These are phyloP conservation scores for Ceratosolen solmsi DNA, from an alignment of 1,140 invertebrate species.

Conservation along the genomic window DNA sequence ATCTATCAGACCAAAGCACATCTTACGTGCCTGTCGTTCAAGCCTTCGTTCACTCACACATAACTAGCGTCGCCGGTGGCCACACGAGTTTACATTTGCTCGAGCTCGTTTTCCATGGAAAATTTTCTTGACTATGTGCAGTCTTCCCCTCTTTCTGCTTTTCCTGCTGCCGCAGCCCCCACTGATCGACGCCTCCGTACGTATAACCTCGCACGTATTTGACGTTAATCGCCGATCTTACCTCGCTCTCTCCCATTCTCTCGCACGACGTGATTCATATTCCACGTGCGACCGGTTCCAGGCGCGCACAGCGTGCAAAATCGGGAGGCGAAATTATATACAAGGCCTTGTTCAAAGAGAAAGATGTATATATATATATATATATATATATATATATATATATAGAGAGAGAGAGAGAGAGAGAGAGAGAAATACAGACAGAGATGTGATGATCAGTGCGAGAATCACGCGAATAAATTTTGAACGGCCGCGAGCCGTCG, in stretches of 20 bases:
- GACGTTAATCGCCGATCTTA: conserved; percentile 24
- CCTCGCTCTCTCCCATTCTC: neutral
- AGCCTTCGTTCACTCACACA: neutral
- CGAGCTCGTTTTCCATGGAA: conserved; percentile 23
- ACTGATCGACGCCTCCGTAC: conserved; percentile 25
- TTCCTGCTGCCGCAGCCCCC: neutral
- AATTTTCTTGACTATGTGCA: neutral
- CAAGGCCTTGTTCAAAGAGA: neutral
- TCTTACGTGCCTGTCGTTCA: neutral
- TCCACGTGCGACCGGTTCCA: neutral
- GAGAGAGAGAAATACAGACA: neutral
- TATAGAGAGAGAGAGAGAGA: too few relatives aligned
- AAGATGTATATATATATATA: too few relatives aligned
- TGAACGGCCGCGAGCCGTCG: neutral
- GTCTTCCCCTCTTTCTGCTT: conserved; percentile 19
- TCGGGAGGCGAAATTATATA: conserved; percentile 38
- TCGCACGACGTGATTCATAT: neutral
- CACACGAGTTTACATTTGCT: conserved; percentile 21
- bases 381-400: too few relatives aligned
- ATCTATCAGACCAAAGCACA: neutral
- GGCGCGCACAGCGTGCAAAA: conserved; percentile 13
- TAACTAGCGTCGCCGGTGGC: conserved; percentile 43
- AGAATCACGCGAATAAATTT: conserved; percentile 38
- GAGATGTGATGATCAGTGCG: neutral
- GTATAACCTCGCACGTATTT: conserved; percentile 20